Percentiles rank a stretch among this genome's conserved stretches.
Conservation (phyloP, 2,797 vertebrate genomes). For the Tolypeutes matacus region DNA sequence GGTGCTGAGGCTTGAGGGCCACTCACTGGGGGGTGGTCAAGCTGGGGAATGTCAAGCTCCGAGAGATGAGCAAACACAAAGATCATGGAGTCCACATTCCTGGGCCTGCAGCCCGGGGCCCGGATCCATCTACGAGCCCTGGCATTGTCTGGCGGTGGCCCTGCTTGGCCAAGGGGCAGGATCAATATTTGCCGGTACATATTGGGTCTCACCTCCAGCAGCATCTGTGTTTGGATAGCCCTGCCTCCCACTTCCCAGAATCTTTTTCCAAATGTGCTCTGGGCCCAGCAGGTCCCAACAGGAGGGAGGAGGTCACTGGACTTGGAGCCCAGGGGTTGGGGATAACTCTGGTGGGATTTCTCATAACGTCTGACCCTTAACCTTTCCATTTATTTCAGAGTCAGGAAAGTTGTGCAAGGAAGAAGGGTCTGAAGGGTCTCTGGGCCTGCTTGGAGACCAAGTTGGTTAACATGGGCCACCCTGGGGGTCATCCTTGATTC, state of each 20-base stretch:
- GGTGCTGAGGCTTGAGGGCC: constrained; percentile 81
- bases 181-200: constrained; percentile 89
- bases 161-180: constrained; percentile 84
- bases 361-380: constrained; percentile 34
- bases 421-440: neutral
- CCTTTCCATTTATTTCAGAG: constrained; percentile 37
- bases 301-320: constrained; percentile 70
- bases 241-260: constrained; percentile 38
- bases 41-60: constrained; percentile 81
- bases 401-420: neutral
- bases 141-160: constrained; percentile 78
- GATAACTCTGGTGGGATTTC: constrained; percentile 52
- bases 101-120: constrained; percentile 81
- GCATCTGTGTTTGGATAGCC: constrained; percentile 91
- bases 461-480: neutral
- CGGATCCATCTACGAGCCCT: constrained; percentile 24
- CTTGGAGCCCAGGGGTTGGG: neutral
- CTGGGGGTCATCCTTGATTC: neutral
- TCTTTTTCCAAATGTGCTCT: neutral
- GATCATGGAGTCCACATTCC: constrained; percentile 82
- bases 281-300: constrained; percentile 34
- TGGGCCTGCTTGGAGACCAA: neutral
- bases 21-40: constrained; percentile 80
- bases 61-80: constrained; percentile 87
- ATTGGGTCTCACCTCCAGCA: constrained; percentile 81